phyloP scores from a whole-genome alignment of 2,797 vertebrate species.

The Oceanodroma leucorhoa region DNA sequence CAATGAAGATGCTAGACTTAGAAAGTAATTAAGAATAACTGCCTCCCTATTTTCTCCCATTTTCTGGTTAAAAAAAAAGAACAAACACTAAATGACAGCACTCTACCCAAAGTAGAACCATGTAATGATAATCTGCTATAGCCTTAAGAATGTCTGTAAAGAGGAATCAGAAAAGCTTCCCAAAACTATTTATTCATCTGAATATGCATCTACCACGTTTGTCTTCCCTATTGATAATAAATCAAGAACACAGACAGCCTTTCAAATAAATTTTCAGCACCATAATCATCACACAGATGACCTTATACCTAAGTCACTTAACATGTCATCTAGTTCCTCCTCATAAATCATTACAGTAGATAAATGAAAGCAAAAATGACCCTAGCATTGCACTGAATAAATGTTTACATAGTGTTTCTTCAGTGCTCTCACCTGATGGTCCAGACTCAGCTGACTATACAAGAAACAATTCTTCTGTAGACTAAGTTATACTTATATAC shows the following conservation, averaged over 20 bases:
- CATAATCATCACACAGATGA: not conserved
- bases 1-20: not conserved
- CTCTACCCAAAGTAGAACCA: not conserved
- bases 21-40: not conserved
- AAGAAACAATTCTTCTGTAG: not conserved
- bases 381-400: not conserved
- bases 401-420: not conserved
- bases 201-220: not conserved
- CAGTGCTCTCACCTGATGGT: not conserved
- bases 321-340: not conserved
- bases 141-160: not conserved
- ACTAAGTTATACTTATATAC: not conserved
- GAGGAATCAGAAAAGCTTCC: not conserved
- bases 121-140: not conserved
- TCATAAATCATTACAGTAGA: not conserved
- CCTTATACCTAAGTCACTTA: not conserved
- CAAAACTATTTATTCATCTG: not conserved
- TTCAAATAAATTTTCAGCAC: not conserved
- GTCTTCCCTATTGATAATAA: not conserved
- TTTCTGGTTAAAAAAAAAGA: not conserved
- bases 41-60: not conserved
- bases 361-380: not conserved
- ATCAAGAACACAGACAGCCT: not conserved
- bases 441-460: slow-evolving; percentile 26
- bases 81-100: not conserved